phyloP scores from a whole-genome alignment of 2,113 vertebrate genomes.

The Megalops atlanticus region DNA sequence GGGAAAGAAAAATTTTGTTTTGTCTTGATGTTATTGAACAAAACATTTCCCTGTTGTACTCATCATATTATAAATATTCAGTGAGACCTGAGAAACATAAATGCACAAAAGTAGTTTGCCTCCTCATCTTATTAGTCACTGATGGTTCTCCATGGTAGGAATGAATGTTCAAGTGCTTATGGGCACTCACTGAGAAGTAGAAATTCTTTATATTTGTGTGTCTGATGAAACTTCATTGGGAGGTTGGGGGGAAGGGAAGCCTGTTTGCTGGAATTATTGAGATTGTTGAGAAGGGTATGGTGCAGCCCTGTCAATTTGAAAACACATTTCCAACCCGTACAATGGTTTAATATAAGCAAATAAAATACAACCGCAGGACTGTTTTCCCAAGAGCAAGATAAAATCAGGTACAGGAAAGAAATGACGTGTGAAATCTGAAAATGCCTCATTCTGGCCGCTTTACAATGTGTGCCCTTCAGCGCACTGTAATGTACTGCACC shows the following conservation, averaged over 20 bases:
- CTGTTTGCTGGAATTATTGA: neutral
- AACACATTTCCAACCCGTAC: neutral
- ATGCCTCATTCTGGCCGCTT: neutral
- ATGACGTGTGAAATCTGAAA: neutral
- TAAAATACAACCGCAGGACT: neutral
- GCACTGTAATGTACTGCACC: neutral
- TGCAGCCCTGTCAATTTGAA: neutral
- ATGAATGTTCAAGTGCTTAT: neutral
- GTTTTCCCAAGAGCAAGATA: conserved; percentile 5
- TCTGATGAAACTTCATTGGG: neutral
- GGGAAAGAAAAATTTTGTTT: too few relatives aligned
- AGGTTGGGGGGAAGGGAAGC: too few relatives aligned
- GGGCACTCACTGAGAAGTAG: neutral
- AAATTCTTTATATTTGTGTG: neutral
- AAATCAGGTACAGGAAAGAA: neutral
- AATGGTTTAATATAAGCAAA: neutral
- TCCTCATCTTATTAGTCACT: neutral
- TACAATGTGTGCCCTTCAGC: neutral
- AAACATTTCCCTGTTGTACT: neutral
- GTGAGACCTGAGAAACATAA: neutral
- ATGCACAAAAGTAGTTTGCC: neutral
- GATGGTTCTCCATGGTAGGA: neutral
- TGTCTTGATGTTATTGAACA: too few relatives aligned
- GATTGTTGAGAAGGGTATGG: neutral
- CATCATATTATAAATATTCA: neutral